Evolutionary conservation across 2,888 invertebrate species (phyloP), one percentile per base, ranked within the genome.

Genomic region (Tipula confusa): DNA sequence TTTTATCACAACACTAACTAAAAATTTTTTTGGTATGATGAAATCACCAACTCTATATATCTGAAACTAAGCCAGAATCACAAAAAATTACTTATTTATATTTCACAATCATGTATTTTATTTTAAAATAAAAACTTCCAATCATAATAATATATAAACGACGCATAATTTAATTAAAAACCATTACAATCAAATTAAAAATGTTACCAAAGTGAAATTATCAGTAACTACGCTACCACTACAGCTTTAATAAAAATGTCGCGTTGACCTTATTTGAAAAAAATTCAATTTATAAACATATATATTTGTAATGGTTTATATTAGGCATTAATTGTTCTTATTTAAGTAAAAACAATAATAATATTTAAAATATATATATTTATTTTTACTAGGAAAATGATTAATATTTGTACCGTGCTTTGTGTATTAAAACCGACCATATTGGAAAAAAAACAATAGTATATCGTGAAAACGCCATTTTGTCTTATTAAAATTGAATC

Each of bases 81-180:
- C 3, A 64, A 64, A 64, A 3, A 64, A 64, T 64, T 64, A 64
- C 43, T 43, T 64, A 64, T 64, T 64, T 64, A 64, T 64, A 64
- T 64, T n/a, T 64, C 64, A 24, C 11, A 64, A 24, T 64, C 64
- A 64, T 64, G 64, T 24, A 64, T 64, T n/a, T 24, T 64, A 64
- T 64, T n/a, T n/a, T 24, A 64, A 64, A 64, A 64, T 64, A 64
- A 64, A 6, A 64, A 24, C 24, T 64, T 64, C 64, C 64, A 64
- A 64, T 64, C 64, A 64, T 64, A 64, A 64, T 64, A 64, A 1
- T 9, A 64, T 24, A 64, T 9, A 64, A n/a, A 64, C 24, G 64
- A 64, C 64, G 64, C 64, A 64, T 64, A 64, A 64, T 24, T 64
- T 64, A 64, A 64, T 64, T 64, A 64, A 64, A n/a, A 64, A 64